These are phyloP conservation scores for Drosophila anomalata DNA, from an alignment of 2,888 invertebrate species.

Conservation along the genomic window DNA sequence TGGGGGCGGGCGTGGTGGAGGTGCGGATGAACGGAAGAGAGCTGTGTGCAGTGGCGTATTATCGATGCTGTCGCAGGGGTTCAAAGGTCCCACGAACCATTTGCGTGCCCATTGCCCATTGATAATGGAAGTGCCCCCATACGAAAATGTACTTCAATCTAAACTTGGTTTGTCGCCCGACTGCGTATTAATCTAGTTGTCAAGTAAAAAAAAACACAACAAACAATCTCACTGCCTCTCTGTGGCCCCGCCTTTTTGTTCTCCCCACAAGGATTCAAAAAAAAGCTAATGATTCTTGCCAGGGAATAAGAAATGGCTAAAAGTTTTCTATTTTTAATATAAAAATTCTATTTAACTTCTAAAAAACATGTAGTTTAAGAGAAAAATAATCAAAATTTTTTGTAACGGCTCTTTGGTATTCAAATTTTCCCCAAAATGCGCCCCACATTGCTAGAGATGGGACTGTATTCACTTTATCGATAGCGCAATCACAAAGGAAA, in stretches of 20 bases:
- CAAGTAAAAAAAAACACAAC: slow-evolving; percentile 48
- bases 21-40: background rate
- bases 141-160: slow-evolving; percentile 39
- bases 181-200: slow-evolving; percentile 68
- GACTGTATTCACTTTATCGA: background rate
- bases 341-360: background rate
- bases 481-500: background rate
- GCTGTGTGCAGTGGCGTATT: slow-evolving; percentile 26
- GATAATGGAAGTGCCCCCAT: slow-evolving; percentile 35
- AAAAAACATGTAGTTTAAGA: too few relatives aligned
- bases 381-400: background rate
- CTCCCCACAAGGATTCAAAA: background rate
- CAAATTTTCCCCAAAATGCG: background rate
- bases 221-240: slow-evolving; percentile 11
- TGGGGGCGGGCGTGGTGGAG: background rate
- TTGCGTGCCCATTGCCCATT: slow-evolving; percentile 45
- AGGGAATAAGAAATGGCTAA: too few relatives aligned
- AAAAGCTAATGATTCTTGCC: background rate
- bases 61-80: slow-evolving; percentile 40
- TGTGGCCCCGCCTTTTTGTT: background rate
- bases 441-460: background rate
- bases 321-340: background rate
- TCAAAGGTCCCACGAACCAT: slow-evolving; percentile 49
- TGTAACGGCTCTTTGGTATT: background rate
- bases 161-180: slow-evolving; percentile 37